Percentiles rank a stretch among this genome's conserved stretches.
Evolutionary conservation across 2,113 vertebrate species (phyloP).

Genomic region (Madoqua kirkii): DNA sequence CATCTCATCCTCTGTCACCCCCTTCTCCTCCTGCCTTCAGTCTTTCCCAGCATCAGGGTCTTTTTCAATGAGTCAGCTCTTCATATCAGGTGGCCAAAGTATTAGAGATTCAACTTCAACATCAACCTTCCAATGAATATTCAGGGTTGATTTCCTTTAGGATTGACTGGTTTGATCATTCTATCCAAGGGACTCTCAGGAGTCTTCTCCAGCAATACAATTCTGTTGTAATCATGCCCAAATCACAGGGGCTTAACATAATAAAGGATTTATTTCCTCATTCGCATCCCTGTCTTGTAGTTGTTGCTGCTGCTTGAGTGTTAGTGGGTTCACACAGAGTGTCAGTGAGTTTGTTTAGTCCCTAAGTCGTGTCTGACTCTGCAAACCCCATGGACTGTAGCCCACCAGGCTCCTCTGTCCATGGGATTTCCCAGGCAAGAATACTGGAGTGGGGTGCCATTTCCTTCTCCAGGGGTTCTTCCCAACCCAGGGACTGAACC

Average conservation of each 20-base stretch:
- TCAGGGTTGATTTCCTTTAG: neutral
- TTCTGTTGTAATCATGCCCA: neutral
- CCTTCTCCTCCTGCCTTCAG: neutral
- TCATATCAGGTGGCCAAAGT: neutral
- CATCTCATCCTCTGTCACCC: neutral
- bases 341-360: neutral
- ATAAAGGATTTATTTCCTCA: constrained; percentile 31
- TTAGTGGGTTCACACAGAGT: neutral
- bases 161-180: neutral
- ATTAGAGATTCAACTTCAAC: neutral
- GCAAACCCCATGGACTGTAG: neutral
- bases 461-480: neutral
- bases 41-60: neutral
- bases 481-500: neutral
- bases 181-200: neutral
- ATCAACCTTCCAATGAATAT: neutral
- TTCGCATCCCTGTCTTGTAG: neutral
- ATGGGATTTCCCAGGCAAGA: neutral
- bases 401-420: neutral
- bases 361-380: neutral
- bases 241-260: neutral
- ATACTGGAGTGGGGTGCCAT: neutral
- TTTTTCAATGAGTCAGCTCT: neutral
- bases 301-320: neutral
- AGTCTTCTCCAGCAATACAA: neutral